A percentile compares a stretch with the other conserved stretches of the same genome.
Evolutionary conservation across 2,797 vertebrate genomes (phyloP).

Genomic region (Argya squamiceps): DNA sequence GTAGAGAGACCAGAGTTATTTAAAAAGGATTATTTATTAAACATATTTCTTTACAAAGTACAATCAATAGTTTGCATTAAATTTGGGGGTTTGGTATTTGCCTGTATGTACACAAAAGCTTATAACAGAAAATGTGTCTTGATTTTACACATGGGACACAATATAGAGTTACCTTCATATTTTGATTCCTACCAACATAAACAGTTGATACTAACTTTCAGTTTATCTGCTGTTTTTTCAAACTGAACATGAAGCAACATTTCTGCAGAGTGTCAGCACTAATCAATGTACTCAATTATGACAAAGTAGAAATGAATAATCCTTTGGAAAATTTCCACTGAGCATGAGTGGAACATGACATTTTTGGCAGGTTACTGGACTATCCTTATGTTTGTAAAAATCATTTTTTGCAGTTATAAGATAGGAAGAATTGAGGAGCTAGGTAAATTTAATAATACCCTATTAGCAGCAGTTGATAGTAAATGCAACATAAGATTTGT

Average conservation of each 20-base stretch:
- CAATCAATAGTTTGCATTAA: slow-evolving; percentile 75
- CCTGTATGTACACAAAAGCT: slow-evolving; percentile 75
- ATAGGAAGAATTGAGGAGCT: slow-evolving; percentile 76
- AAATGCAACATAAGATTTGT: slow-evolving; percentile 84
- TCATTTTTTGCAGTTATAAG: slow-evolving; percentile 71
- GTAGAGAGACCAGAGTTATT: slow-evolving; percentile 63
- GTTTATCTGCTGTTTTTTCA: slow-evolving; percentile 19
- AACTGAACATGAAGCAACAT: slow-evolving; percentile 13
- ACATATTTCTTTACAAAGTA: slow-evolving; percentile 81
- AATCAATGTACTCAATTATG: slow-evolving; percentile 36
- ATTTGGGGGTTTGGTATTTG: slow-evolving; percentile 53
- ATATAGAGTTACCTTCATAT: slow-evolving; percentile 39
- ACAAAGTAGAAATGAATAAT: slow-evolving; percentile 33
- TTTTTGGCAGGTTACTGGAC: slow-evolving; percentile 67
- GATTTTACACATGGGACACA: slow-evolving; percentile 62
- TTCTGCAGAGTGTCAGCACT: slow-evolving; percentile 31
- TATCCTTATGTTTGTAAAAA: slow-evolving; percentile 74
- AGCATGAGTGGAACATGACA: slow-evolving; percentile 45
- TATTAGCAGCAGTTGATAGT: slow-evolving; percentile 83
- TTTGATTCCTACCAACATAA: slow-evolving; percentile 45
- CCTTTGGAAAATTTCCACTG: slow-evolving; percentile 35
- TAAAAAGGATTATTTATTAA: slow-evolving; percentile 85
- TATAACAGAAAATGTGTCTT: slow-evolving; percentile 67
- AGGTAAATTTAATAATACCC: slow-evolving; percentile 78
- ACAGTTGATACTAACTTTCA: slow-evolving; percentile 41